Evolutionary conservation across 2,888 invertebrate species (phyloP), one percentile per base, ranked within the genome.

Genomic region (Achlya flavicornis): DNA sequence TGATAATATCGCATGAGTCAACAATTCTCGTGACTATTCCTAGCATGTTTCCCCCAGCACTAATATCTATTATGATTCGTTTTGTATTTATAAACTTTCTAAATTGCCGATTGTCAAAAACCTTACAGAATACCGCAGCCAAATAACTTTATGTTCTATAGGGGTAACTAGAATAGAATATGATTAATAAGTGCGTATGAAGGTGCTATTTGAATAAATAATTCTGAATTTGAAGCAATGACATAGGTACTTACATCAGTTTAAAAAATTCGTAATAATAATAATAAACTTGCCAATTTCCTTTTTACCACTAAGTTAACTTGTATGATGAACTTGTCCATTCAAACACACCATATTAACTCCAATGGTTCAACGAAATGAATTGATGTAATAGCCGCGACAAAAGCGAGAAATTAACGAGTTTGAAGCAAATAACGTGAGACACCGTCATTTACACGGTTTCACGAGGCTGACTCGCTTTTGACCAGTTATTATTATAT

Each of bases 361-460:
- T 19, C 19, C 10, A 53, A 53, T 19, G 53, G 16, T 48, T 48
- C 7, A 8, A n/a, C n/a, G 10, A 53, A 53, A 68, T 75, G 73
- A 86, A 87, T 87, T 87, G 84, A 84, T 85, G 84, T 88, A 86
- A 88, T 87, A 86, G 85, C 83, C 73, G 72, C 78, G 79, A 75
- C 72, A 81, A 81, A 83, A 83, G 83, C 80, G 74, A 79, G 79
- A 81, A 81, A 88, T 86, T 87, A 86, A 88, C 85, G 86, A 84
- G 78, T 81, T 77, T 53, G 53, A 53, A 53, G 53, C 53, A 53
- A 19, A 19, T 53, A 53, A n/a, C 16, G 53, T 53, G 10, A 53
- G 19, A 53, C 53, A 53, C 19, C 16, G 53, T 19, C 53, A 19
- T 53, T 53, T 53, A 10, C 53, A 19, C 53, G 53, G 19, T 53